Conservation (phyloP, 1,140 invertebrate genomes). For the Drosophila sturtevanti region DNA sequence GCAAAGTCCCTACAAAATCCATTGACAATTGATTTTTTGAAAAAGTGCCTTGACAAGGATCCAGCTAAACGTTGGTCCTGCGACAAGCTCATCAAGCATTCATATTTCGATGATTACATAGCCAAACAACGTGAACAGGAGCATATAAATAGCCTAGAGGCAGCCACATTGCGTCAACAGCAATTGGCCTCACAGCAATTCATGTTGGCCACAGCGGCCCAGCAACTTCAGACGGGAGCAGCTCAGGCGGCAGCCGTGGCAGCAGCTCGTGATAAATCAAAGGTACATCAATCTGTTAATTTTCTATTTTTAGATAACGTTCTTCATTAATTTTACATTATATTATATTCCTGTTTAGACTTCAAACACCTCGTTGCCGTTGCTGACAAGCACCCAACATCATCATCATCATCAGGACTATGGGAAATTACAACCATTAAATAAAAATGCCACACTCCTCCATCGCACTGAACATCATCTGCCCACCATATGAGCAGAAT, state of each 20-base stretch:
- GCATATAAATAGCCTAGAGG: constrained; percentile 68
- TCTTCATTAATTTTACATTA: neutral
- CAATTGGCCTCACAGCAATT: constrained; percentile 72
- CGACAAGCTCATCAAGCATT: constrained; percentile 94
- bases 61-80: constrained; percentile 95
- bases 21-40: constrained; percentile 92
- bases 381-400: constrained; percentile 77
- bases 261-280: constrained; percentile 78
- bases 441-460: constrained; percentile 71
- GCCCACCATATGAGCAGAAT: constrained; percentile 69
- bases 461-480: constrained; percentile 81
- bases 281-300: constrained; percentile 41
- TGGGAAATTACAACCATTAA: constrained; percentile 73
- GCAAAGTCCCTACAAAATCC: constrained; percentile 86
- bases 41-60: constrained; percentile 98
- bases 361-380: constrained; percentile 81
- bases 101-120: constrained; percentile 83
- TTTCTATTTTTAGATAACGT: neutral
- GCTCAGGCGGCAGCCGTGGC: constrained; percentile 68
- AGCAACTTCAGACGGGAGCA: constrained; percentile 67
- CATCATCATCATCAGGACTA: constrained; percentile 76
- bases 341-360: constrained; percentile 42
- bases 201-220: constrained; percentile 67
- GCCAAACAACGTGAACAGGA: constrained; percentile 79
- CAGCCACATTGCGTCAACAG: constrained; percentile 69